Conservation (phyloP, 2,797 vertebrate genomes). For the Melopsittacus undulatus region DNA sequence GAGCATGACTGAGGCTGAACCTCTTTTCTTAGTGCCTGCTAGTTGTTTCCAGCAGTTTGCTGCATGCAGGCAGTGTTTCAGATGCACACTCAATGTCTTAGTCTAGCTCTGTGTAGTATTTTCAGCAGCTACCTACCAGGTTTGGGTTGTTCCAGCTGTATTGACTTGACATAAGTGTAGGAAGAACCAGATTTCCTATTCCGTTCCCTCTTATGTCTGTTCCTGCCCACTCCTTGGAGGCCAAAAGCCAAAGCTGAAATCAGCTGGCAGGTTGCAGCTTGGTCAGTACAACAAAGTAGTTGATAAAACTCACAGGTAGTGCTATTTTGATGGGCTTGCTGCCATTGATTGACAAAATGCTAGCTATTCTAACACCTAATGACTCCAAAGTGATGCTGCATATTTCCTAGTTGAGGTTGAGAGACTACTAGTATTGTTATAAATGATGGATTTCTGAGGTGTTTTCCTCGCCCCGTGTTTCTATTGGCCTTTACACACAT, state of each 20-base stretch:
- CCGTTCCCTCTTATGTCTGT: not conserved
- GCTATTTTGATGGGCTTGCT: not conserved
- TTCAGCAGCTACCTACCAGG: not conserved
- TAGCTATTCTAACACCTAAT: fast-evolving
- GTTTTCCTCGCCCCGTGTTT: not conserved
- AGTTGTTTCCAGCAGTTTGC: not conserved
- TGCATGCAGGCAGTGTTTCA: fast-evolving
- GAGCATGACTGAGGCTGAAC: not conserved
- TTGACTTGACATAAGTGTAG: not conserved
- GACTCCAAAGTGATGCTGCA: not conserved
- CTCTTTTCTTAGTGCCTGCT: not conserved
- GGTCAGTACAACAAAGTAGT: fast-evolving
- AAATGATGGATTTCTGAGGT: not conserved
- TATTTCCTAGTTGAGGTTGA: not conserved
- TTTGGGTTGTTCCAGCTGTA: not conserved
- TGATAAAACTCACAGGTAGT: not conserved
- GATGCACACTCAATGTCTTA: fast-evolving
- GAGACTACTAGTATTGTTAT: not conserved
- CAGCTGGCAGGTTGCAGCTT: not conserved
- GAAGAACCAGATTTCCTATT: not conserved
- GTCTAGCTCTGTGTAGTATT: not conserved
- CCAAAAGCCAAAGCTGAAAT: not conserved
- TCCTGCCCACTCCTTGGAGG: not conserved
- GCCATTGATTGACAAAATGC: not conserved
- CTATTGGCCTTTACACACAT: not conserved